Conservation (phyloP, 2,797 vertebrate genomes). For the Cynopterus sphinx region DNA sequence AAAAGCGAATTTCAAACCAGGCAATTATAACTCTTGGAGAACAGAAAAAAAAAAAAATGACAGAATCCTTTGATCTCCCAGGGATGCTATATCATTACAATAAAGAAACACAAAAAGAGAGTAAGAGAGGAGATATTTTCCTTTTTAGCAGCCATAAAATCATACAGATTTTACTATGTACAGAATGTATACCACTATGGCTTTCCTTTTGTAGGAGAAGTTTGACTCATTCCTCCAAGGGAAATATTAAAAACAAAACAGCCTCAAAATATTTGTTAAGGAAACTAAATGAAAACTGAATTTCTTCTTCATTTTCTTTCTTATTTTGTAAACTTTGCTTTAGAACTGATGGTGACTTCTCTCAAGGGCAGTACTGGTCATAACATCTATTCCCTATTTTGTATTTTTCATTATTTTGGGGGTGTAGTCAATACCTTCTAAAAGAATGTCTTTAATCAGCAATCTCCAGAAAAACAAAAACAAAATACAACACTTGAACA, state of each 20-base stretch:
- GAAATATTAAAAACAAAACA: conserved; percentile 56
- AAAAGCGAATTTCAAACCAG: conserved; percentile 57
- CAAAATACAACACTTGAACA: conserved; percentile 45
- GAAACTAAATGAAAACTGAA: conserved; percentile 66
- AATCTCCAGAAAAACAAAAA: conserved; percentile 56
- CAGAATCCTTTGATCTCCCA: conserved; percentile 71
- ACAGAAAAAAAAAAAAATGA: conserved; percentile 9
- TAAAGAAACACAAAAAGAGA: conserved; percentile 65
- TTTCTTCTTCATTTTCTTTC: conserved; percentile 11
- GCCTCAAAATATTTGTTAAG: conserved; percentile 58
- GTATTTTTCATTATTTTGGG: conserved; percentile 71
- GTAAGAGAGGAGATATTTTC: conserved; percentile 60
- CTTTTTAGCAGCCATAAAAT: conserved; percentile 74
- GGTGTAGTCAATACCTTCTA: conserved; percentile 66
- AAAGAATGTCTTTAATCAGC: conserved; percentile 66
- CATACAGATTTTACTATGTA: conserved; percentile 70
- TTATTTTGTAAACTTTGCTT: conserved; percentile 64
- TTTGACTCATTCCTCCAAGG: conserved; percentile 62
- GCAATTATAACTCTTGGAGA: background rate
- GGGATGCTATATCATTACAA: conserved; percentile 54
- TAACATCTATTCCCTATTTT: conserved; percentile 58
- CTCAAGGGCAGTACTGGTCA: conserved; percentile 38
- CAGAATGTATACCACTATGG: conserved; percentile 58
- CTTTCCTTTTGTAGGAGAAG: conserved; percentile 54
- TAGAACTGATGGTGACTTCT: conserved; percentile 48